Evolutionary conservation across 1,140 invertebrate genomes (phyloP).

Genomic region (Dicyema japonicum): DNA sequence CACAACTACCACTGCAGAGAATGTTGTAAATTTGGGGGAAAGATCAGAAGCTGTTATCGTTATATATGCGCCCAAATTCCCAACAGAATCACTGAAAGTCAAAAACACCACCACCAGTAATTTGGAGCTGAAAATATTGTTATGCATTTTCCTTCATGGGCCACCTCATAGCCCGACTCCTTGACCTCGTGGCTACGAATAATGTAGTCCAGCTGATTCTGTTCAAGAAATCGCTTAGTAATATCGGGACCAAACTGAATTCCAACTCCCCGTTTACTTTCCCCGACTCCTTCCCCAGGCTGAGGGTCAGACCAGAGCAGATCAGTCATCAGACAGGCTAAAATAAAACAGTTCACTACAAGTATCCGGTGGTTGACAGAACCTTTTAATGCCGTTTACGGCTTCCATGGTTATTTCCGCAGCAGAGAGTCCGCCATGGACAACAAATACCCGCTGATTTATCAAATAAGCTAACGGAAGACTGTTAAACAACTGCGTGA

Average conservation of each 20-base stretch:
- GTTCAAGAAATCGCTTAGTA: constrained; percentile 43
- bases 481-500: constrained; percentile 92
- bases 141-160: constrained; percentile 39
- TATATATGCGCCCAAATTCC: constrained; percentile 84
- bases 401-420: constrained; percentile 64
- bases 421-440: constrained; percentile 28
- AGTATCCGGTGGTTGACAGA: constrained; percentile 76
- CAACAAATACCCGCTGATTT: constrained; percentile 46
- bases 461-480: constrained; percentile 74
- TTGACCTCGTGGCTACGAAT: constrained; percentile 92
- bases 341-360: constrained; percentile 22
- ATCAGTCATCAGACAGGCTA: constrained; percentile 59
- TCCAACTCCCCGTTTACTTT: constrained; percentile 78
- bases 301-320: constrained; percentile 91
- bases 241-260: constrained; percentile 94
- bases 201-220: constrained; percentile 60
- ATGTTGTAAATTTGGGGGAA: constrained; percentile 54
- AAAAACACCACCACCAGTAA: constrained; percentile 39
- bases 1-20: constrained; percentile 69
- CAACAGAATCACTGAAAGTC: constrained; percentile 64
- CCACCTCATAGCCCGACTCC: constrained; percentile 63
- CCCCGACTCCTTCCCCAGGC: constrained; percentile 40
- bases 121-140: constrained; percentile 53
- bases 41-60: constrained; percentile 49
- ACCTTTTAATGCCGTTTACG: constrained; percentile 49